These are phyloP conservation scores for Dallia pectoralis DNA, from an alignment of 2,797 vertebrate species.

Conservation along the genomic window DNA sequence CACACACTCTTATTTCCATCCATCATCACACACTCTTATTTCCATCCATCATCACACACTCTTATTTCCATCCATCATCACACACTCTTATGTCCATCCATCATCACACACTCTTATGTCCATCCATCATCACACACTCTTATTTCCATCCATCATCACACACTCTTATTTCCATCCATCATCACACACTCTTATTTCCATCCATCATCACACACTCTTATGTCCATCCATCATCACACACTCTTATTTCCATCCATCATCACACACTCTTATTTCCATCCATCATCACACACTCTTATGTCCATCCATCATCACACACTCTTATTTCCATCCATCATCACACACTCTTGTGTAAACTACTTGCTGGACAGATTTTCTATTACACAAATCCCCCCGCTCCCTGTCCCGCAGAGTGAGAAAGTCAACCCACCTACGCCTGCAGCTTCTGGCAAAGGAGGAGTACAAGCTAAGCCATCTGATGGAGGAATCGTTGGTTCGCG, in stretches of 20 bases:
- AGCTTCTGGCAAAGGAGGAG: conserved; percentile 92
- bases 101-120: neutral
- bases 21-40: no score
- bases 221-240: neutral
- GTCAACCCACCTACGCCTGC: conserved; percentile 90
- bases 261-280: neutral
- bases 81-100: neutral
- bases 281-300: no score
- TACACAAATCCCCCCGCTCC: neutral
- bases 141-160: no score
- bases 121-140: neutral
- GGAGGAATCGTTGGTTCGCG: conserved; percentile 88
- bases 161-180: neutral
- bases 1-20: neutral
- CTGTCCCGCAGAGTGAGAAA: conserved; percentile 80
- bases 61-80: neutral
- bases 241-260: neutral
- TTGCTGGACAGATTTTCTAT: neutral
- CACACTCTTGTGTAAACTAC: neutral
- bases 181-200: neutral
- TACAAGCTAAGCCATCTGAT: conserved; percentile 88
- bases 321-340: no score
- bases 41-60: neutral
- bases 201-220: neutral
- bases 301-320: neutral